Percentiles rank a stretch among this genome's conserved stretches.
Conservation (phyloP, 2,888 invertebrate species). For the Meloe dianella region DNA sequence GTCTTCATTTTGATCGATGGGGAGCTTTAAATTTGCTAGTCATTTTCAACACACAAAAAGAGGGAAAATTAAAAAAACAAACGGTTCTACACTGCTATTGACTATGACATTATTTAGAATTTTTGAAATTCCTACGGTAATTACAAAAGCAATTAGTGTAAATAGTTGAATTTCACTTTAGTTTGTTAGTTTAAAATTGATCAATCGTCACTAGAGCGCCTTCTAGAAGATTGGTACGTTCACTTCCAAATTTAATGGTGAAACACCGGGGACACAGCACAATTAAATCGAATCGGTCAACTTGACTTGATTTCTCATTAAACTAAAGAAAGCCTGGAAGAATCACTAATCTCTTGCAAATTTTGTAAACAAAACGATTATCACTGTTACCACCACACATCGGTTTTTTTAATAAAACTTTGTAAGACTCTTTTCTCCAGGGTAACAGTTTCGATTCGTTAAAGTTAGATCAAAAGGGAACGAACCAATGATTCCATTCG, state of each 20-base stretch:
- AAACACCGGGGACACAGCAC: too few species aligned
- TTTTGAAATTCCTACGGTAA: constrained; percentile 2
- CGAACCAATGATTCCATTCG: not conserved
- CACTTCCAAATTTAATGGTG: too few species aligned
- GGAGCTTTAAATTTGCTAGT: not conserved
- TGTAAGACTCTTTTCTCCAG: not conserved
- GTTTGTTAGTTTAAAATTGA: not conserved
- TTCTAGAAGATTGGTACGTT: not conserved
- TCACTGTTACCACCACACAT: too few species aligned
- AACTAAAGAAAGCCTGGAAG: too few species aligned
- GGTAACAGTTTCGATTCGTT: not conserved
- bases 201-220: not conserved
- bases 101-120: not conserved
- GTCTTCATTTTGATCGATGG: not conserved
- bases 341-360: too few species aligned
- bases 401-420: not conserved
- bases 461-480: not conserved
- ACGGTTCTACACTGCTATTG: too few species aligned
- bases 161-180: too few species aligned
- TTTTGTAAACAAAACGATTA: too few species aligned
- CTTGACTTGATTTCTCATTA: too few species aligned
- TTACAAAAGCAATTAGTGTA: not conserved
- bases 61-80: not conserved
- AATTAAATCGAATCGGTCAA: too few species aligned
- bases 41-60: not conserved